phyloP scores from a whole-genome alignment of 2,113 vertebrate genomes.

The Gulo gulo region DNA sequence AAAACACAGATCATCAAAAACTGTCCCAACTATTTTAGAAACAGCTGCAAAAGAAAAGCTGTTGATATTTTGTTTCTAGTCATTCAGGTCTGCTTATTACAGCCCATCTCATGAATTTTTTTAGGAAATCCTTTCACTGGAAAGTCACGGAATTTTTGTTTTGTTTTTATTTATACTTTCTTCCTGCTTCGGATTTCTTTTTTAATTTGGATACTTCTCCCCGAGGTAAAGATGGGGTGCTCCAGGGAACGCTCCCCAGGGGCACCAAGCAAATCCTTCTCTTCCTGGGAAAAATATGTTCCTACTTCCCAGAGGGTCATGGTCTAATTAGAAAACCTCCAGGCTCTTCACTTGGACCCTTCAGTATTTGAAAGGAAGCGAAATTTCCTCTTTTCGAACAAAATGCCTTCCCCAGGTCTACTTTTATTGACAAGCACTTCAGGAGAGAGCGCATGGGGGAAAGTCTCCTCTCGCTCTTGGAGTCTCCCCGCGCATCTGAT shows the following conservation, averaged over 20 bases:
- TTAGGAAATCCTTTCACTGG: slow-evolving; percentile 35
- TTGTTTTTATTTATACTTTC: not conserved
- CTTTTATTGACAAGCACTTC: not conserved
- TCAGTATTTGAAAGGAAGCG: not conserved
- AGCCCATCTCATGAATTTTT: slow-evolving; percentile 23
- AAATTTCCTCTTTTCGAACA: not conserved
- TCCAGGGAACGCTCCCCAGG: not conserved
- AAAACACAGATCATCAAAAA: not conserved
- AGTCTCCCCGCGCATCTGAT: not conserved
- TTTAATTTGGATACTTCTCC: not conserved
- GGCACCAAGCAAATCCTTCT: not conserved
- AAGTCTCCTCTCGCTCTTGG: rapidly evolving
- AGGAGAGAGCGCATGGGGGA: not conserved
- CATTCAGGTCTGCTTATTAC: not conserved
- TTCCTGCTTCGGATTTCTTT: not conserved
- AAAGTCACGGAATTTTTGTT: not conserved
- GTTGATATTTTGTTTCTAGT: slow-evolving; percentile 7
- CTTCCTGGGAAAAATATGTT: slow-evolving; percentile 12
- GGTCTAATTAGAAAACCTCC: not conserved
- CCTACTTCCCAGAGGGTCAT: not conserved
- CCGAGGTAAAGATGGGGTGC: not conserved
- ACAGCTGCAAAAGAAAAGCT: not conserved
- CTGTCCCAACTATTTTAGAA: slow-evolving; percentile 1
- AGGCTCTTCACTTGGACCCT: not conserved
- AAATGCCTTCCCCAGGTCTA: not conserved